These are phyloP conservation scores for Phymastichus coffea DNA, from an alignment of 1,140 invertebrate species.

Conservation along the genomic window DNA sequence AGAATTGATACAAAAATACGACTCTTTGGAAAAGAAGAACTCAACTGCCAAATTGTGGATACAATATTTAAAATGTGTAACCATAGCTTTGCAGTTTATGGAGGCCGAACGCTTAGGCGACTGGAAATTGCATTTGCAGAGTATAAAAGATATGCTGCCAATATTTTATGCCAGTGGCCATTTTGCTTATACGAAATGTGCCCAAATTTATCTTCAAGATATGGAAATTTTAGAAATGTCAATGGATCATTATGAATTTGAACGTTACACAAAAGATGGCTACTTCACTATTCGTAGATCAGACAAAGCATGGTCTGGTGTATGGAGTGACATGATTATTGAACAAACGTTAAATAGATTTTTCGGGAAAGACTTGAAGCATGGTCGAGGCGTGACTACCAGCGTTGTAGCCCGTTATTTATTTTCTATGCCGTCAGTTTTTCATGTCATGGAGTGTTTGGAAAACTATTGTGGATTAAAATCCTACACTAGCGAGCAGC, in stretches of 20 bases:
- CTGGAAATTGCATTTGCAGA: slow-evolving; percentile 36
- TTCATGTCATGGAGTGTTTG: slow-evolving; percentile 32
- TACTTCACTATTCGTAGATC: slow-evolving; percentile 39
- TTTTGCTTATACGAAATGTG: slow-evolving; percentile 43
- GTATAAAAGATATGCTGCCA: slow-evolving; percentile 39
- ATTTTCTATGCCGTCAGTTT: slow-evolving; percentile 22
- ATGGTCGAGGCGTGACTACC: slow-evolving; percentile 28
- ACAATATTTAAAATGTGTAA: slow-evolving; percentile 26
- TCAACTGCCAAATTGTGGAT: slow-evolving; percentile 19
- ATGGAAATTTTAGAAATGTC: slow-evolving; percentile 36
- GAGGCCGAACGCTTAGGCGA: slow-evolving; percentile 36
- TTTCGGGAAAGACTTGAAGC: slow-evolving; percentile 32
- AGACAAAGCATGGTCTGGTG: slow-evolving; percentile 48
- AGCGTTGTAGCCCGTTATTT: slow-evolving; percentile 26
- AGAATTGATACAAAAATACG: slow-evolving; percentile 28
- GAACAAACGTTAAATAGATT: slow-evolving; percentile 47
- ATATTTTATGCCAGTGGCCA: slow-evolving; percentile 45
- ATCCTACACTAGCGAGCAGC: slow-evolving; percentile 46
- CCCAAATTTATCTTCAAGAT: slow-evolving; percentile 46
- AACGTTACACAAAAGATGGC: slow-evolving; percentile 36
- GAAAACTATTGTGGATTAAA: slow-evolving; percentile 42
- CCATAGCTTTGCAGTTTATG: slow-evolving; percentile 16
- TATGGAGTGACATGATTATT: slow-evolving; percentile 47
- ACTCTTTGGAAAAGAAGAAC: slow-evolving; percentile 29
- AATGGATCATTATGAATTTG: slow-evolving; percentile 37